phyloP scores from a whole-genome alignment of 2,888 invertebrate genomes.

The Acanthococcus lagerstroemiae region DNA sequence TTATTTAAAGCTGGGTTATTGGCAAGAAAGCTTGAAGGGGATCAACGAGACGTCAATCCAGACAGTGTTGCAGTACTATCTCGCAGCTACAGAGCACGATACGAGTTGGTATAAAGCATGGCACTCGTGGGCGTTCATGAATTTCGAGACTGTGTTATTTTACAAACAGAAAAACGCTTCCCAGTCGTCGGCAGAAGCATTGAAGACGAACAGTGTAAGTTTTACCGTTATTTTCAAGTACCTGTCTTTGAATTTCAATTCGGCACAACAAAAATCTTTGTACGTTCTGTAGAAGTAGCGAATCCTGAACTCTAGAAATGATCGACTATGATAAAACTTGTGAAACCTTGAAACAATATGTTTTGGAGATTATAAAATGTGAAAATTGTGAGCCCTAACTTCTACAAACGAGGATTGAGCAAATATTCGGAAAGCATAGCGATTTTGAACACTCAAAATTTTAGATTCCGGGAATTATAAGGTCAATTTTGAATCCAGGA shows the following conservation, averaged over 20 bases:
- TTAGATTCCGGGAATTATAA: no score
- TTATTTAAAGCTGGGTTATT: slow-evolving; percentile 86
- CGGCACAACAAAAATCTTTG: neutral
- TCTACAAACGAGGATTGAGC: no score
- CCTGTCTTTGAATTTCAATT: neutral
- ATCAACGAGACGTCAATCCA: slow-evolving; percentile 68
- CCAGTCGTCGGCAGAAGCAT: slow-evolving; percentile 37
- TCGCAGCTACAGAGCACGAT: slow-evolving; percentile 72
- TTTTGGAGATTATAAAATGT: no score
- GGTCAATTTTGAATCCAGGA: no score
- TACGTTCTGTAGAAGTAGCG: no score
- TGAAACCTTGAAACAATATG: no score
- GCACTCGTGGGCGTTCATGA: slow-evolving; percentile 97
- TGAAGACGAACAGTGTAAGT: neutral
- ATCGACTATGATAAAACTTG: no score
- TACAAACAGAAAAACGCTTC: slow-evolving; percentile 48
- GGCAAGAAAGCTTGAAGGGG: slow-evolving; percentile 82
- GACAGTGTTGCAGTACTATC: slow-evolving; percentile 63
- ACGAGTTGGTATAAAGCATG: slow-evolving; percentile 93
- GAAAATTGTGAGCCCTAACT: no score
- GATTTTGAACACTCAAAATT: no score
- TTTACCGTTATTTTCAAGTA: slow-evolving; percentile 6
- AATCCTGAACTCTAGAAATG: no score
- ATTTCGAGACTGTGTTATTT: slow-evolving; percentile 82
- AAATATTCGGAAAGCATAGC: no score